Evolutionary conservation across 2,888 invertebrate species (phyloP).

Genomic region (Psylliodes chrysocephalus): DNA sequence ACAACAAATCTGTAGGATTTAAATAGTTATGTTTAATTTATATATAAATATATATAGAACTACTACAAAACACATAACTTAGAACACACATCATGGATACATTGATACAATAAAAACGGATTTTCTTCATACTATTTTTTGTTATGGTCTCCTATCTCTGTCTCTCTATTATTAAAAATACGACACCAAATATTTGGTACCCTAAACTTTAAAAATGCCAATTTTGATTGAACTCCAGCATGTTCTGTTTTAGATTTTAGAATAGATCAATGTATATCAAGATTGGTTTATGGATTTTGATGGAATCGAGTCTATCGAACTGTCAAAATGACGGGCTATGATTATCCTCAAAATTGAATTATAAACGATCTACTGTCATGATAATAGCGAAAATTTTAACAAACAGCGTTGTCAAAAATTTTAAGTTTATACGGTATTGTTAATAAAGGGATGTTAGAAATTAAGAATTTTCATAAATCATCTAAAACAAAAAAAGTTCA

Average conservation of each 20-base stretch:
- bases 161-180: neutral
- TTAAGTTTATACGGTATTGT: no score
- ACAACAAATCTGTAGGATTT: no score
- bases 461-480: no score
- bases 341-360: neutral
- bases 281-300: neutral
- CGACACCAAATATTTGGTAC: neutral
- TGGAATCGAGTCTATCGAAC: neutral
- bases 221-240: slow-evolving; percentile 51
- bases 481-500: no score
- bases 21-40: slow-evolving; percentile 20
- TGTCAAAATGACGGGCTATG: neutral
- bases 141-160: slow-evolving; percentile 1
- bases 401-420: no score
- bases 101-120: slow-evolving; percentile 60
- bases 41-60: neutral
- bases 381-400: no score
- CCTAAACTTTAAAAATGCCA: slow-evolving; percentile 25
- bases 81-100: slow-evolving; percentile 32
- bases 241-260: slow-evolving; percentile 50
- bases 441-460: no score
- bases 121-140: slow-evolving; percentile 44
- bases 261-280: slow-evolving; percentile 27
- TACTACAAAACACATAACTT: slow-evolving; percentile 44
- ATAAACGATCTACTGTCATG: no score